A percentile compares a stretch with the other conserved stretches of the same genome.
phyloP scores from a whole-genome alignment of 2,888 invertebrate species.

The Drosophila siamana region DNA sequence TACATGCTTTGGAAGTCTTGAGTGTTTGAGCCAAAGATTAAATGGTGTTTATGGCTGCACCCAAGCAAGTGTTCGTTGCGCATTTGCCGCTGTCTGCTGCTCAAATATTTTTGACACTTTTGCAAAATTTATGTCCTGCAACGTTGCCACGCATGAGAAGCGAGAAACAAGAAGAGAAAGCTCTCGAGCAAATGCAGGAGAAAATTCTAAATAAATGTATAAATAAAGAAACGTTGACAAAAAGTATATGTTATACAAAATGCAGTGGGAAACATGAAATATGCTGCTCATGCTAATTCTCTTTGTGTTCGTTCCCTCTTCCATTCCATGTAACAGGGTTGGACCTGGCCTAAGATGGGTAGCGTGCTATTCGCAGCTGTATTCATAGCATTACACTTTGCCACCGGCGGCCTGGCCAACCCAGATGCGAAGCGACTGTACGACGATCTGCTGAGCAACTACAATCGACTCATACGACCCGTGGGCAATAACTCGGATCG shows the following conservation, averaged over 20 bases:
- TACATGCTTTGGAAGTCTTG: conserved; percentile 48
- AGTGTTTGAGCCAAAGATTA: conserved; percentile 80
- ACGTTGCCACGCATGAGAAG: conserved; percentile 18
- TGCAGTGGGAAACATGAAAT: too few species aligned
- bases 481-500: conserved; percentile 97
- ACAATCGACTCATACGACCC: conserved; percentile 97
- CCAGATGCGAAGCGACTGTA: conserved; percentile 97
- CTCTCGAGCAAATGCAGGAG: neutral
- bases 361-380: conserved; percentile 90
- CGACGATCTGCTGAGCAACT: conserved; percentile 97
- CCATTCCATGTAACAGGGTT: conserved; percentile 87
- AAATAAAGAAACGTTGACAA: conserved; percentile 7
- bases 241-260: conserved; percentile 3
- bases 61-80: conserved; percentile 36
- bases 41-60: conserved; percentile 77
- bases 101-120: conserved; percentile 76
- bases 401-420: conserved; percentile 92
- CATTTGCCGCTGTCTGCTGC: conserved; percentile 38
- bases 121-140: conserved; percentile 66
- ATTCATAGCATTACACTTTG: conserved; percentile 91
- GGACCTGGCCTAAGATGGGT: conserved; percentile 95
- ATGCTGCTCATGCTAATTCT: conserved; percentile 6
- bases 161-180: neutral
- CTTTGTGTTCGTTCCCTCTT: neutral
- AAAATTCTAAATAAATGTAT: conserved; percentile 6